These are phyloP conservation scores for Centropyge bicolor DNA, from an alignment of 2,797 vertebrate genomes.

Conservation along the genomic window DNA sequence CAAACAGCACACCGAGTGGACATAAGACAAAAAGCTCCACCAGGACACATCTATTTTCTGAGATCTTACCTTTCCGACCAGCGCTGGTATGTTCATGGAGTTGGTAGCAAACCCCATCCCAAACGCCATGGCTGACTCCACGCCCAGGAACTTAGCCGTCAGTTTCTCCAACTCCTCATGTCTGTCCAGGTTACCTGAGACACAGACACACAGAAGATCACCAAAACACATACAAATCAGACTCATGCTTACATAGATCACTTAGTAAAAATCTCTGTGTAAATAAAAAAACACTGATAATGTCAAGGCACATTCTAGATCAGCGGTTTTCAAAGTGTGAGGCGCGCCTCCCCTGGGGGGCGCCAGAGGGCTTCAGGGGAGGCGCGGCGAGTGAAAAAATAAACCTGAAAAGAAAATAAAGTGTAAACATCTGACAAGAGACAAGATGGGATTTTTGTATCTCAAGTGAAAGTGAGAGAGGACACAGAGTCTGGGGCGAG, in stretches of 20 bases:
- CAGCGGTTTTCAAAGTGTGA: no score
- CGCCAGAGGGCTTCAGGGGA: no score
- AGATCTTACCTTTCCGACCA: conserved; percentile 89
- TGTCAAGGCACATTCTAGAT: no score
- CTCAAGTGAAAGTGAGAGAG: no score
- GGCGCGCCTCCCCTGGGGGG: no score
- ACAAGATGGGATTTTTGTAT: no score
- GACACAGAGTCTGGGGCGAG: no score
- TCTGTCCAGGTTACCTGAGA: conserved; percentile 90
- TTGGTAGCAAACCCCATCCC: conserved; percentile 99
- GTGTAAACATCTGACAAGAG: no score
- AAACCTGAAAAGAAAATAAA: no score
- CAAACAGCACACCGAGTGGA: not conserved
- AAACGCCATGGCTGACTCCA: conserved; percentile 93
- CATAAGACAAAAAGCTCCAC: not conserved
- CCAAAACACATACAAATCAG: not conserved
- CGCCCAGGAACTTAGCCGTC: conserved; percentile 89
- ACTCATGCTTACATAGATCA: not conserved
- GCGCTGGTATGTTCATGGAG: conserved; percentile 95
- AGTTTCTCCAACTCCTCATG: conserved; percentile 91
- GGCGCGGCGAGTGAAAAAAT: no score
- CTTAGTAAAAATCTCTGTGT: not conserved
- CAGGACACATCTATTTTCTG: not conserved
- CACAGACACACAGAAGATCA: not conserved
- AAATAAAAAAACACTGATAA: no score